These are phyloP conservation scores for Acrocera orbiculus DNA, from an alignment of 2,888 invertebrate species.

Conservation along the genomic window DNA sequence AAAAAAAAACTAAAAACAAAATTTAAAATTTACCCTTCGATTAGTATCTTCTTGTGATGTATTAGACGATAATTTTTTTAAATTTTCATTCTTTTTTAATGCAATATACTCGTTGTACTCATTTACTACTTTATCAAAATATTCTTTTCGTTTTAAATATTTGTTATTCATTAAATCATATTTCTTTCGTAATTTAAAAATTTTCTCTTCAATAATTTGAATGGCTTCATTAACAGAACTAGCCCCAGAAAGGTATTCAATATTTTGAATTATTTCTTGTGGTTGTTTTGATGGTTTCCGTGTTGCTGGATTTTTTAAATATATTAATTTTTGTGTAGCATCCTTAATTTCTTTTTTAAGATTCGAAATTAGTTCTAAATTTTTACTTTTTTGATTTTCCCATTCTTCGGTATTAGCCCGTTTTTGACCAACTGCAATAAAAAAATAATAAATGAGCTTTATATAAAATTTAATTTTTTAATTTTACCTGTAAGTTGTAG, in stretches of 20 bases:
- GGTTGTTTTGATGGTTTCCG: constrained; percentile 20
- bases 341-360: constrained; percentile 57
- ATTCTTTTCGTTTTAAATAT: constrained; percentile 42
- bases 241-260: constrained; percentile 31
- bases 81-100: constrained; percentile 34
- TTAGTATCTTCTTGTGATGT: constrained; percentile 39
- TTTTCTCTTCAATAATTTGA: constrained; percentile 45
- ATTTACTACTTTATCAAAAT: constrained; percentile 38
- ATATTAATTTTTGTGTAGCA: constrained; percentile 38
- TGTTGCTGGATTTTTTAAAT: constrained; percentile 24
- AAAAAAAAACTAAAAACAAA: background rate
- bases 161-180: constrained; percentile 54
- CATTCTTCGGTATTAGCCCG: constrained; percentile 68
- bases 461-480: background rate
- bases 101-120: constrained; percentile 43
- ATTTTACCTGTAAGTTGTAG: constrained; percentile 60
- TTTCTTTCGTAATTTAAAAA: constrained; percentile 49
- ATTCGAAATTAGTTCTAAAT: constrained; percentile 48
- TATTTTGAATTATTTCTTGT: constrained; percentile 22
- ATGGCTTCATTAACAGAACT: constrained; percentile 35
- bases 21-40: constrained; percentile 37
- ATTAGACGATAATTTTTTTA: constrained; percentile 29
- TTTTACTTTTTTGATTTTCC: constrained; percentile 53
- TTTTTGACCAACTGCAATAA: constrained; percentile 57
- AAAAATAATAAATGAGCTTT: constrained; percentile 8